Evolutionary conservation across 2,797 vertebrate species (phyloP).

Genomic region (Pseudomugil tenellus): DNA sequence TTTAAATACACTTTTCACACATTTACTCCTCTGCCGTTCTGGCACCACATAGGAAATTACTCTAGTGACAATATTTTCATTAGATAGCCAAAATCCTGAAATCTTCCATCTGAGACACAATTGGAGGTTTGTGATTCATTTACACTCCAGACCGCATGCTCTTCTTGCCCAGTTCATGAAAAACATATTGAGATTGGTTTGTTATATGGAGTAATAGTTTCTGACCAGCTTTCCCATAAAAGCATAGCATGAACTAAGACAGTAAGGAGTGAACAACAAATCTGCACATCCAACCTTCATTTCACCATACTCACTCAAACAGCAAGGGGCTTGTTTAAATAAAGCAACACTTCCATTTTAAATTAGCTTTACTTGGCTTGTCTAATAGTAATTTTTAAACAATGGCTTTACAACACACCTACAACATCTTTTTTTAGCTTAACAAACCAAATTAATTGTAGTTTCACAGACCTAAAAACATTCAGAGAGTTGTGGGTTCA

Average conservation of each 20-base stretch:
- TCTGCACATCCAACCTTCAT: constrained; percentile 19
- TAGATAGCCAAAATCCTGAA: constrained; percentile 86
- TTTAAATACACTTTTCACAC: constrained; percentile 85
- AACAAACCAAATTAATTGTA: constrained; percentile 73
- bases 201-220: constrained; percentile 72
- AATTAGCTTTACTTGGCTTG: constrained; percentile 48
- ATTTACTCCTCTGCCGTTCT: constrained; percentile 83
- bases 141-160: constrained; percentile 59
- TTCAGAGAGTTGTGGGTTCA: constrained; percentile 66
- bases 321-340: constrained; percentile 28
- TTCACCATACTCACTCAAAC: constrained; percentile 28
- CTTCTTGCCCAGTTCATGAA: constrained; percentile 63
- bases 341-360: constrained; percentile 41
- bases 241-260: constrained; percentile 55
- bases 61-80: constrained; percentile 89
- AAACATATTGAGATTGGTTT: constrained; percentile 70
- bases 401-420: constrained; percentile 53
- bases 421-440: constrained; percentile 52
- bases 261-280: constrained; percentile 18
- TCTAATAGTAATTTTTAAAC: constrained; percentile 59
- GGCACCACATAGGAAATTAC: constrained; percentile 90
- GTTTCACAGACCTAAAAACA: constrained; percentile 61
- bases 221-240: constrained; percentile 52
- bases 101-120: constrained; percentile 82
- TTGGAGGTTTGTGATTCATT: constrained; percentile 82